phyloP scores from a whole-genome alignment of 2,888 invertebrate species.

The Aspidiotus destructor region DNA sequence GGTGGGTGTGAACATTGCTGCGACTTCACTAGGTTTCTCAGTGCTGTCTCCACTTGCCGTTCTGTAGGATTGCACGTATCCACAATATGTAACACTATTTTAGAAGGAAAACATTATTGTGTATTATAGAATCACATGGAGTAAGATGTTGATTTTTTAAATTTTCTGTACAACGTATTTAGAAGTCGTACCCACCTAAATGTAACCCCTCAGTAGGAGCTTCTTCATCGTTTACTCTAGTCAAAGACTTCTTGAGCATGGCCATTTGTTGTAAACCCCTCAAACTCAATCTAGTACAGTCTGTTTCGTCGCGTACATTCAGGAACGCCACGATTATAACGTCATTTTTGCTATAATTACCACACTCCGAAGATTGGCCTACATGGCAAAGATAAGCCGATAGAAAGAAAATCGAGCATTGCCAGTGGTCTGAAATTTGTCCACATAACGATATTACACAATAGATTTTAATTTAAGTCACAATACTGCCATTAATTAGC shows the following conservation, averaged over 20 bases:
- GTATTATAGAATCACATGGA: too few relatives aligned
- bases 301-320: constrained; percentile 24
- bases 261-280: constrained; percentile 37
- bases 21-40: constrained; percentile 43
- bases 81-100: constrained; percentile 36
- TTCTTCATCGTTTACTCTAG: constrained; percentile 35
- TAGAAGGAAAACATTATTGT: background rate
- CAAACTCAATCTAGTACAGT: constrained; percentile 36
- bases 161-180: background rate
- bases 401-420: too few relatives aligned
- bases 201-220: constrained; percentile 39
- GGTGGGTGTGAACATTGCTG: constrained; percentile 43
- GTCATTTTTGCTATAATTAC: constrained; percentile 6
- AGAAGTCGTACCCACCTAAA: constrained; percentile 39
- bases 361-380: background rate
- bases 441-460: too few relatives aligned
- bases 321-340: constrained; percentile 16
- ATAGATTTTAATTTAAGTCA: too few relatives aligned
- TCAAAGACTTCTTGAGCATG: constrained; percentile 36
- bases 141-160: background rate
- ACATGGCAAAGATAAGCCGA: too few relatives aligned
- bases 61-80: constrained; percentile 44
- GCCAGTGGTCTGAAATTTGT: too few relatives aligned
- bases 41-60: constrained; percentile 42
- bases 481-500: too few relatives aligned